Conservation (phyloP, 2,888 invertebrate genomes). For the Leptinotarsa rubiginosa region DNA sequence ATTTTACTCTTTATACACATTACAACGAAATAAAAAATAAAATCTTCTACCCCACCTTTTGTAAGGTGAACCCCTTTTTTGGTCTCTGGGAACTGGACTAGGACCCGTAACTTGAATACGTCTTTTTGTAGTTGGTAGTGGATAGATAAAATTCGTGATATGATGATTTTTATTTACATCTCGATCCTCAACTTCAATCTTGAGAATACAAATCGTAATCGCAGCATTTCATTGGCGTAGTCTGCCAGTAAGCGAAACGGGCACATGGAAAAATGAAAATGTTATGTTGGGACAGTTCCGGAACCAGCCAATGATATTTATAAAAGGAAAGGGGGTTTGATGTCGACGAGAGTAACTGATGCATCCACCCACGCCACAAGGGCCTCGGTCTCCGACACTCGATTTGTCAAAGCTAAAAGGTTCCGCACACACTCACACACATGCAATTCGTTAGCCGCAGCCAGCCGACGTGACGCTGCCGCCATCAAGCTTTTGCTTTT, state of each 20-base stretch:
- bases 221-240: background rate
- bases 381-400: slow-evolving; percentile 59
- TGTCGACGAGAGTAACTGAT: slow-evolving; percentile 57
- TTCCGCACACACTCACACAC: slow-evolving; percentile 63
- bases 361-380: slow-evolving; percentile 58
- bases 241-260: background rate
- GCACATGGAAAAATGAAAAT: background rate
- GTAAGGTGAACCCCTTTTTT: too few relatives aligned
- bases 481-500: slow-evolving; percentile 61
- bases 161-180: too few relatives aligned
- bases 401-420: slow-evolving; percentile 67
- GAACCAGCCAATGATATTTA: slow-evolving; percentile 39
- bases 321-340: slow-evolving; percentile 51
- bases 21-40: too few relatives aligned
- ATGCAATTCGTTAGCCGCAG: slow-evolving; percentile 66
- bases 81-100: too few relatives aligned
- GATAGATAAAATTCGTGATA: too few relatives aligned
- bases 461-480: slow-evolving; percentile 66
- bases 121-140: too few relatives aligned
- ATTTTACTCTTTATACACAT: too few relatives aligned
- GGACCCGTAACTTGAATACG: too few relatives aligned
- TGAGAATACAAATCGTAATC: background rate
- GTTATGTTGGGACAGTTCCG: slow-evolving; percentile 9
- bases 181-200: too few relatives aligned
- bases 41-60: too few relatives aligned